Conservation (phyloP, 2,888 invertebrate genomes). For the Chamaedrilus cognettii region DNA sequence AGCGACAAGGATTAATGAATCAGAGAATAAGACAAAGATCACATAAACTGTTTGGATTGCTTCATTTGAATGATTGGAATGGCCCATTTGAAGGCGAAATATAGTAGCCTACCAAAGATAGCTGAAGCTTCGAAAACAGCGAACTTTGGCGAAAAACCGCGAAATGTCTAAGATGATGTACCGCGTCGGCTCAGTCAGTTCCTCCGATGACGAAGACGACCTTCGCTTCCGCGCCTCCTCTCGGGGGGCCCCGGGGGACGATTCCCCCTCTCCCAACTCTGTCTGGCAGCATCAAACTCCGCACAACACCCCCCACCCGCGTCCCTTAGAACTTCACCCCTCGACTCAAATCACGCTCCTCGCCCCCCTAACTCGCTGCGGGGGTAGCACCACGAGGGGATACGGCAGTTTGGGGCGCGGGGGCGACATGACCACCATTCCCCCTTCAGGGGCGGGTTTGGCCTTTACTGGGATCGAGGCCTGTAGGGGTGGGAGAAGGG, state of each 20-base stretch:
- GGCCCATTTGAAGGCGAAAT: too few species aligned
- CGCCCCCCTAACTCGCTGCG: not conserved
- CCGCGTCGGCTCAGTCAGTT: constrained; percentile 7
- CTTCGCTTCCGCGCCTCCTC: not conserved
- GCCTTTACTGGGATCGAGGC: too few species aligned
- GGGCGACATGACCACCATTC: not conserved
- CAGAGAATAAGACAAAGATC: too few species aligned
- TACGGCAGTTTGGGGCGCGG: not conserved
- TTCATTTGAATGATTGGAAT: too few species aligned
- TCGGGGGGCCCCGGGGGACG: not conserved
- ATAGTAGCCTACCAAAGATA: too few species aligned
- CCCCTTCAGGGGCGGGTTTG: too few species aligned
- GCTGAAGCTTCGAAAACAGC: too few species aligned
- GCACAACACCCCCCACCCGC: constrained; percentile 7
- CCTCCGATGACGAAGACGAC: not conserved
- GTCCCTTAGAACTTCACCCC: not conserved
- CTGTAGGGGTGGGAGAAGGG: too few species aligned
- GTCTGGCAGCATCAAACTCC: constrained; percentile 12
- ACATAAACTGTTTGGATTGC: too few species aligned
- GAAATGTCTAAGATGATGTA: not conserved
- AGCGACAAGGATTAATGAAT: too few species aligned
- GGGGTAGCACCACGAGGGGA: not conserved
- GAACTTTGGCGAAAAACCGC: too few species aligned
- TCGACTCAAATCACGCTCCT: not conserved
- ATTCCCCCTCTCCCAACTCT: not conserved